A percentile compares a stretch with the other conserved stretches of the same genome.
Conservation (phyloP, 2,888 invertebrate species). For the Callyntrura guangdongensis region DNA sequence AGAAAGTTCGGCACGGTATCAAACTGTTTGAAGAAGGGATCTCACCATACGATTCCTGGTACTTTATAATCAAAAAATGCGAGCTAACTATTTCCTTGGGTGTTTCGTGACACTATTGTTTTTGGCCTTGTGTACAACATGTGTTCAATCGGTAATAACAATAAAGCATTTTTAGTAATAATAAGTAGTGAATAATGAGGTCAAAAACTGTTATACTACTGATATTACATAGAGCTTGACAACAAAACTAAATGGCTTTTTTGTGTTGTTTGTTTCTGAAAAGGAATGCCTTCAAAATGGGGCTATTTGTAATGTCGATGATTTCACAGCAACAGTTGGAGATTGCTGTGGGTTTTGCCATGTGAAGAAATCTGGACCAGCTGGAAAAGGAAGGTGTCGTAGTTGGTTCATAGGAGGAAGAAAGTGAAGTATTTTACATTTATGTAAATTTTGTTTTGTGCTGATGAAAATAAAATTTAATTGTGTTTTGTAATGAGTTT, state of each 20-base stretch:
- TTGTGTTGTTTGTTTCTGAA: neutral
- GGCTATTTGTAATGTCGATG: conserved; percentile 75
- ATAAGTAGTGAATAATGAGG: neutral
- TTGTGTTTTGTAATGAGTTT: too few species aligned
- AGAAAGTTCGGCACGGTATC: neutral
- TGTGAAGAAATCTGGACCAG: conserved; percentile 70
- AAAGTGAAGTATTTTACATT: conserved; percentile 24
- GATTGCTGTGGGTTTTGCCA: conserved; percentile 80
- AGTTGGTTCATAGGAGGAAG: conserved; percentile 80
- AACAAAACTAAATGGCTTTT: neutral
- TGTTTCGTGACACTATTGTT: neutral
- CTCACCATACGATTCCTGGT: too few species aligned
- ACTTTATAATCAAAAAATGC: neutral
- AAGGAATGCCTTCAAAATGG: conserved; percentile 79
- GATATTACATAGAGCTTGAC: neutral
- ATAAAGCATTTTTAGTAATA: neutral
- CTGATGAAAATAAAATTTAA: too few species aligned
- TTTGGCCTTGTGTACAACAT: neutral
- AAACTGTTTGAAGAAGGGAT: too few species aligned
- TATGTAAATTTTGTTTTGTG: neutral
- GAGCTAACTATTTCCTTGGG: neutral
- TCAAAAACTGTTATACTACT: neutral
- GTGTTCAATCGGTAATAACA: conserved; percentile 47
- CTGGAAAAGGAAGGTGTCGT: conserved; percentile 73
- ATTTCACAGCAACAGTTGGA: conserved; percentile 72